Conservation (phyloP, 2,797 vertebrate genomes). For the Oryzias dopingdopingensis region DNA sequence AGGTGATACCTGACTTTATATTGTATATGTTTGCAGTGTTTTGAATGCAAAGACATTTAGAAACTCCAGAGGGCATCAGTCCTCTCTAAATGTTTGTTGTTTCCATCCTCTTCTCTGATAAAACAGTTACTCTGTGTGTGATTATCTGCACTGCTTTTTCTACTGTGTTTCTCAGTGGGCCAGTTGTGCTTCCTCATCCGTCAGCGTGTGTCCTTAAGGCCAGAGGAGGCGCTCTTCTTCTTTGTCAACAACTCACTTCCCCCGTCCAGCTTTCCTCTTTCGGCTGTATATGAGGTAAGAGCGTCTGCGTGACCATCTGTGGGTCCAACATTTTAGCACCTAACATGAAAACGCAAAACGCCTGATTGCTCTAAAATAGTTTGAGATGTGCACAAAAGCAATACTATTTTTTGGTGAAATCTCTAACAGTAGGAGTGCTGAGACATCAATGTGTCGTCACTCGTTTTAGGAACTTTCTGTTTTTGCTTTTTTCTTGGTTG, state of each 20-base stretch:
- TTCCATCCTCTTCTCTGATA: conserved; percentile 6
- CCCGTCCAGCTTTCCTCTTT: conserved; percentile 94
- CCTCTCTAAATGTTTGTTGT: not conserved
- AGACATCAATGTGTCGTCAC: too few species aligned
- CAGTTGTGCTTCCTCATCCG: conserved; percentile 97
- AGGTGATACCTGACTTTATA: not conserved
- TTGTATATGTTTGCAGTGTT: not conserved
- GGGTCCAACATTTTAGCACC: not conserved
- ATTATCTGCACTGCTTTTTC: conserved; percentile 9
- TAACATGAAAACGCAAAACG: not conserved
- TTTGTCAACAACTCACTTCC: conserved; percentile 97
- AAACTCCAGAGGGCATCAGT: not conserved
- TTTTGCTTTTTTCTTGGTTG: too few species aligned
- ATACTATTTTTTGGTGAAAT: too few species aligned
- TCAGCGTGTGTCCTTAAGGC: conserved; percentile 93
- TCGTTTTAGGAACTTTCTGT: too few species aligned
- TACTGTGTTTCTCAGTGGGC: conserved; percentile 77
- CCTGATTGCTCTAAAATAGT: too few species aligned
- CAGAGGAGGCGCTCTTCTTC: conserved; percentile 97
- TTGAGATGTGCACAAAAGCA: too few species aligned
- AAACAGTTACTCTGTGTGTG: not conserved
- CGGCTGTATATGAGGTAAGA: conserved; percentile 91
- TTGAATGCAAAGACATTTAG: not conserved
- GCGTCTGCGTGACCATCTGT: not conserved
- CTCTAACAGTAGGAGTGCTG: too few species aligned